Base-by-base conservation (phyloP, 2,113 vertebrate species). In the Raja brachyura region DNA sequence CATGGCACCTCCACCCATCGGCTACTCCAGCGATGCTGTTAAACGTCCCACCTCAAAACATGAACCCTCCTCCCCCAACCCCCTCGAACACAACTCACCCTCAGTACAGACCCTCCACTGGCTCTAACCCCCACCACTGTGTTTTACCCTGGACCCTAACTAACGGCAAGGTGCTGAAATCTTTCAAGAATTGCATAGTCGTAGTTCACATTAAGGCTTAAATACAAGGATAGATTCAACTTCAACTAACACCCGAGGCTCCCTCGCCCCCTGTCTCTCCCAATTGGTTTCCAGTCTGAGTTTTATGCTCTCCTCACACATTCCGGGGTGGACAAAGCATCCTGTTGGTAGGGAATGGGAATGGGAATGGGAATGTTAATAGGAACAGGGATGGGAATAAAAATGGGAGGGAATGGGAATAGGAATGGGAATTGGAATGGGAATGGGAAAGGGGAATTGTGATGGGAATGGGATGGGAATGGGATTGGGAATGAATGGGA, bases 191-290 rank as follows among this genome's bases (percentile, higher is more conserved):
- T 88, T 88, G 83, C 83, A 88, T 88, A 88, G 83, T 88, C 59
- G 5, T 88, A 18, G 28, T 63, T 88, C 83, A 66, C 54, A 88
- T 88, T 88, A 88, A 88, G 83, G 83, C 83, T 88, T 88, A n/a
- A 63, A 31, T n/a, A 63, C 83, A 88, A 11, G 59, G 31, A 31
- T 88, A 88, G 59, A 18, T 8, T 88, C 5, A 16, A 81, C 48
- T 54, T 54, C 48, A 54, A 63, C 61, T n/a, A 63, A 31, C n/a
- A 63, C n/a, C 31, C 59, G 31, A 66, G 28, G 31, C 59, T 66
- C 28, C 39, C 39, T 3, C 39, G 39, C 39, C 39, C 39, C 39
- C 39, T 48, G 39, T 48, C 39, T 61, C 83, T 63, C 59, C 83
- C 59, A 22, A 28, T 16, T n/a, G n/a, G 63, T 28, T 63, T 18